Percentiles rank a stretch among this genome's conserved stretches.
phyloP scores from a whole-genome alignment of 2,797 vertebrate genomes.

The Morelia viridis region DNA sequence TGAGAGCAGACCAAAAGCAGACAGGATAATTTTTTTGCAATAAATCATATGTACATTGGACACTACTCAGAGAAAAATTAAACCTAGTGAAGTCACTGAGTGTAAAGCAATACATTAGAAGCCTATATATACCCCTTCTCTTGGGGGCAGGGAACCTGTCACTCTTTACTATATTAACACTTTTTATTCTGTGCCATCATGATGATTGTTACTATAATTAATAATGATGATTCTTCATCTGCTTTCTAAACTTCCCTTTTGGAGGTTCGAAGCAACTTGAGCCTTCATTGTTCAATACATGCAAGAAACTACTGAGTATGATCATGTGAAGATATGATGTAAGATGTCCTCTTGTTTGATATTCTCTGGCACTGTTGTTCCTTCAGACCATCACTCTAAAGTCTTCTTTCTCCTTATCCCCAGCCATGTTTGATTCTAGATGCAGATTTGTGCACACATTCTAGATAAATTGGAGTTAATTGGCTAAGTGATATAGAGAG shows the following conservation, averaged over 20 bases:
- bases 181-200: not conserved
- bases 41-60: not conserved
- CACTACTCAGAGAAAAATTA: not conserved
- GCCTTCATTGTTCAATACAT: not conserved
- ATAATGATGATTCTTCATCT: not conserved
- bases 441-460: not conserved
- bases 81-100: not conserved
- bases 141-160: not conserved
- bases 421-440: not conserved
- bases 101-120: not conserved
- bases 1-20: not conserved
- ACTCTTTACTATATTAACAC: not conserved
- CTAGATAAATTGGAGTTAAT: not conserved
- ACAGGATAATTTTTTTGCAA: not conserved
- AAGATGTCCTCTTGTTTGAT: not conserved
- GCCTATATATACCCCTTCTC: not conserved
- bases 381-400: not conserved
- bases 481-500: not conserved
- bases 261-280: not conserved
- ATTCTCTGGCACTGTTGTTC: not conserved
- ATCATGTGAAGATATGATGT: not conserved
- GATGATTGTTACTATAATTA: not conserved
- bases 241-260: not conserved
- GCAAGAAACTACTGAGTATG: not conserved
- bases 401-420: not conserved